Base-by-base conservation (phyloP, 2,888 invertebrate genomes). In the Oligia latruncula region DNA sequence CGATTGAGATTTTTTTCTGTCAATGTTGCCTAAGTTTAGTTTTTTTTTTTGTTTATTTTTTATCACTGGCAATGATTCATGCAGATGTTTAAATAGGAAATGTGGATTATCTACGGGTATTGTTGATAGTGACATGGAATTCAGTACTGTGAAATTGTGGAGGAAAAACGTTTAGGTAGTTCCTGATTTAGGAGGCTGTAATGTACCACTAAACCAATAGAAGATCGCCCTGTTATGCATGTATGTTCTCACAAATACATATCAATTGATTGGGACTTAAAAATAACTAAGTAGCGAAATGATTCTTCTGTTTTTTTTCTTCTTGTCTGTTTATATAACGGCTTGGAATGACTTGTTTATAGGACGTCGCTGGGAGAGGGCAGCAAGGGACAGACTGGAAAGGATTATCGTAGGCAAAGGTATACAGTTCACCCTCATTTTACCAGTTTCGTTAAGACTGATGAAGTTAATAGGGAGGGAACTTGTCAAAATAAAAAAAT, bases 51-150 rank as follows among this genome's bases (percentile, higher is more conserved):
- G 11, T 71, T 29, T 60, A n/a, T 60, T 80, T 84, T 83, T 80
- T 80, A 9, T 68, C 9, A n/a, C 49, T 23, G 58, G 29, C 64
- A 85, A 71, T 82, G 71, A 79, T 76, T 72, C 67, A 74, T 58
- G 71, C 8, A 40, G 23, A 67, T 72, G 70, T 73, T 49, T 29
- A n/a, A 78, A 77, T 60, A 74, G 68, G 78, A 87, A 80, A 68
- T 71, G 66, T 67, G 13, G n/a, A 43, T 85, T 86, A 67, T 74
- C 17, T 29, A 85, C 62, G 81, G 73, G 13, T 29, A 78, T 81
- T 81, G 81, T 81, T 55, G n/a, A 35, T 55, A 79, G n/a, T 49
- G 68, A 65, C 58, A 55, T 60, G 67, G 70, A 46, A 0, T 60
- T 52, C 8, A 49, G 23, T 65, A 71, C 74, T 76, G 64, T 76